Evolutionary conservation across 2,888 invertebrate genomes (phyloP), one percentile per base, ranked within the genome.

Genomic region (Diarsia brunnea): DNA sequence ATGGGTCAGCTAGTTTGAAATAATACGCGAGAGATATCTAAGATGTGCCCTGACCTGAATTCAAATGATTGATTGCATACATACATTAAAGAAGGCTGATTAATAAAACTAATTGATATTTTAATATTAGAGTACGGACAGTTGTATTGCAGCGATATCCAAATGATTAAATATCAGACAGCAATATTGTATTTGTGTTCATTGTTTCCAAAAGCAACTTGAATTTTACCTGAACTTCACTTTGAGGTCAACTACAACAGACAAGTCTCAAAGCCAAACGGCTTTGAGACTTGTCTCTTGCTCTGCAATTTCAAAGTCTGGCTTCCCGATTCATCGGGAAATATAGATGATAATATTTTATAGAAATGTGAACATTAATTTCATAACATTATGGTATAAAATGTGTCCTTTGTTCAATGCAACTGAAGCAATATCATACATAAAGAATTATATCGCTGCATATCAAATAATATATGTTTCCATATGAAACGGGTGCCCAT

Each of bases 371-470:
- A n/a, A 11, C 79, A 79, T 72, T 51, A 31, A 21, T 71, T 69
- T 58, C 16, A 10, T 70, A 21, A 60, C 14, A 24, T 60, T 60
- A 51, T 38, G 16, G 12, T 10, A 51, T 31, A 45, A 75, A 55
- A 47, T n/a, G 4, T 45, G 55, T 66, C 47, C 47, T 53, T 75
- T 81, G 38, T 81, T 61, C 65, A 74, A 53, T 53, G 63, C 53
- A 73, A 51, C 24, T 58, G 45, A 45, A 58, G 45, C 11, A 24
- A 51, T 77, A 38, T 51, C 43, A 45, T 67, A 53, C 49, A 81
- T 43, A 66, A 31, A 43, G 16, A 66, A 64, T 64, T 75, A 14
- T 82, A 75, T 76, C 45, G 38, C 27, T 76, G 67, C 55, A 81
- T 38, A 12, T 38, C 45, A 58, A 21, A 63, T 67, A 58, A 51